Evolutionary conservation across 1,140 invertebrate genomes (phyloP), one percentile per base, ranked within the genome.

Genomic region (Eulimnadia texana): DNA sequence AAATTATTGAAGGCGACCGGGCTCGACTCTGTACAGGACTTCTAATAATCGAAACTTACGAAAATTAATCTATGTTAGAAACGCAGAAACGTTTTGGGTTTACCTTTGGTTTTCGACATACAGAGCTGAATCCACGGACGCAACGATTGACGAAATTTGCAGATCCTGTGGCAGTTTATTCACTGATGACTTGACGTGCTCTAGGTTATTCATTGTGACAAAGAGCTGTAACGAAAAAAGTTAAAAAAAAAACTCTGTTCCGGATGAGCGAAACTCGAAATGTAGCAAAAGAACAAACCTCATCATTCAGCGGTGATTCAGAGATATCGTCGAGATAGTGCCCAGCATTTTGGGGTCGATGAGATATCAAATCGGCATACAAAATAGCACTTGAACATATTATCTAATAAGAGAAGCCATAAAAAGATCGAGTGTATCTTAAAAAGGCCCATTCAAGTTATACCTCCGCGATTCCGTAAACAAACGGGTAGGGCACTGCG

Each of bases 191-290:
- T 90, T 81, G 23, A 95, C 90, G 72, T 94, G 93, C 73, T 95
- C 92, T 70, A 94, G 80, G 73, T 94, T 93, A 73, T 96, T 96
- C 50, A 93, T 82, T 13, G 88, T 86, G 13, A 91, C 86, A 71
- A 90, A 94, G 77, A 94, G 85, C 79, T 13, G 23, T 57, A 20
- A 3, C n/a, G n/a, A 11, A 10, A 29, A 2, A 33, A n/a, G 19
- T 42, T n/a, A n/a, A n/a, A n/a, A n/a, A n/a, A n/a, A n/a, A n/a
- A n/a, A n/a, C n/a, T n/a, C n/a, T n/a, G n/a, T n/a, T n/a, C n/a
- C n/a, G n/a, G n/a, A n/a, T n/a, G n/a, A n/a, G n/a, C n/a, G n/a
- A n/a, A n/a, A n/a, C n/a, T n/a, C n/a, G n/a, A n/a, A n/a, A n/a
- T n/a, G n/a, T n/a, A n/a, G n/a, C n/a, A n/a, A 0, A 24, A 52